A percentile compares a stretch with the other conserved stretches of the same genome.
Conservation (phyloP, 2,888 invertebrate species). For the Amblyteles armatorius region DNA sequence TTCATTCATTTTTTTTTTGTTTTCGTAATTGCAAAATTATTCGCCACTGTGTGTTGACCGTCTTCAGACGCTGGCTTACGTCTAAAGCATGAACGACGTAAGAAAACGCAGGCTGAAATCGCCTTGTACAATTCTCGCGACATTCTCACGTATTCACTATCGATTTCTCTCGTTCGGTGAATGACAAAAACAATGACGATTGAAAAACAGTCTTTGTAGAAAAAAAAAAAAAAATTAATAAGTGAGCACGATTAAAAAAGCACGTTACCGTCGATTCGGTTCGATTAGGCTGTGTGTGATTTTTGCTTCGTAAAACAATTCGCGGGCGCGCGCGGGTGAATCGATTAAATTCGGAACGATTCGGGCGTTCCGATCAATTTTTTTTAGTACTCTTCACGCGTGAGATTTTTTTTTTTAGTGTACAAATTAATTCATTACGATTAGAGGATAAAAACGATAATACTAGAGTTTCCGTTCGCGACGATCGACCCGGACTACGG, state of each 20-base stretch:
- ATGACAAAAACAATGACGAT: conserved; percentile 46
- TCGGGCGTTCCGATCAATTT: neutral
- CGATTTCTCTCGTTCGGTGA: conserved; percentile 15
- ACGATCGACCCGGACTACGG: conserved; percentile 28
- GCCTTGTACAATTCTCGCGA: conserved; percentile 21
- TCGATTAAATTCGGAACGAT: conserved; percentile 33
- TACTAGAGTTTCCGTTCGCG: conserved; percentile 44
- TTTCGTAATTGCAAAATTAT: conserved; percentile 5
- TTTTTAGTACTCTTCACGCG: conserved; percentile 6
- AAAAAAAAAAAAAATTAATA: conserved; percentile 36
- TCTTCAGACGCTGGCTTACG: conserved; percentile 35
- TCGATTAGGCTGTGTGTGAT: conserved; percentile 47
- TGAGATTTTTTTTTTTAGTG: conserved; percentile 35
- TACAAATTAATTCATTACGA: conserved; percentile 54
- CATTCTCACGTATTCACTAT: conserved; percentile 29
- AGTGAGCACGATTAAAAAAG: conserved; percentile 56
- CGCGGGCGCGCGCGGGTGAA: conserved; percentile 1
- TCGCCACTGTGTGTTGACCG: neutral
- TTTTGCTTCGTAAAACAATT: conserved; percentile 18
- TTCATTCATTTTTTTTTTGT: conserved; percentile 3
- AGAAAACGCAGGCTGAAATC: conserved; percentile 11
- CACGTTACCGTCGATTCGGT: conserved; percentile 38
- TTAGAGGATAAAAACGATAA: conserved; percentile 60
- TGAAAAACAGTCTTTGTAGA: conserved; percentile 51
- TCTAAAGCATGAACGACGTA: conserved; percentile 14